Conservation (phyloP, 2,888 invertebrate species). For the Sminthurides aquaticus region DNA sequence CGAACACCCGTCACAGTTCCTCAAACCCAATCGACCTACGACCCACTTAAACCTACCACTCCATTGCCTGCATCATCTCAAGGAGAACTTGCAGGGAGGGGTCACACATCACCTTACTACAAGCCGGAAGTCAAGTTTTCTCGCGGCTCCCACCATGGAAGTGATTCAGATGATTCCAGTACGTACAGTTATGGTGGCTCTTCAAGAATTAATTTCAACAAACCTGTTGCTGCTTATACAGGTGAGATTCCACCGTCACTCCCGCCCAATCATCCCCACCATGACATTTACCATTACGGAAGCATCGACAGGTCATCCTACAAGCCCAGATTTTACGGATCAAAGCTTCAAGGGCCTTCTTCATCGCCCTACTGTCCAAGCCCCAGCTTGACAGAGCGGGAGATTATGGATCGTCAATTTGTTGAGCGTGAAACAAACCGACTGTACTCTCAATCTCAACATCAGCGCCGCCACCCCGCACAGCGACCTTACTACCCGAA, state of each 20-base stretch:
- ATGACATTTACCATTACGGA: not conserved
- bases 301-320: not conserved
- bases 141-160: slow-evolving; percentile 27
- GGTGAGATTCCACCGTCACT: too few species aligned
- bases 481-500: slow-evolving; percentile 36
- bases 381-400: slow-evolving; percentile 23
- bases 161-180: slow-evolving; percentile 41
- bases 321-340: slow-evolving; percentile 20
- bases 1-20: not conserved
- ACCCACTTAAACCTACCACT: not conserved
- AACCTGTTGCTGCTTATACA: not conserved
- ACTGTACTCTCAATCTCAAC: slow-evolving; percentile 42
- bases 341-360: too few species aligned
- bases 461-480: slow-evolving; percentile 33
- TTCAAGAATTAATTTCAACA: slow-evolving; percentile 13
- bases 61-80: too few species aligned
- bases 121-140: slow-evolving; percentile 13
- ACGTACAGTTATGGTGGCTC: slow-evolving; percentile 27
- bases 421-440: slow-evolving; percentile 41
- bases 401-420: slow-evolving; percentile 26
- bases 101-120: not conserved
- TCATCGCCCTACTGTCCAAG: slow-evolving; percentile 13
- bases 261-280: not conserved
- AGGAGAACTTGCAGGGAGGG: not conserved
- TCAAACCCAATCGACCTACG: not conserved